These are phyloP conservation scores for Rousettus leschenaultii DNA, from an alignment of 2,113 vertebrate genomes.

Conservation along the genomic window DNA sequence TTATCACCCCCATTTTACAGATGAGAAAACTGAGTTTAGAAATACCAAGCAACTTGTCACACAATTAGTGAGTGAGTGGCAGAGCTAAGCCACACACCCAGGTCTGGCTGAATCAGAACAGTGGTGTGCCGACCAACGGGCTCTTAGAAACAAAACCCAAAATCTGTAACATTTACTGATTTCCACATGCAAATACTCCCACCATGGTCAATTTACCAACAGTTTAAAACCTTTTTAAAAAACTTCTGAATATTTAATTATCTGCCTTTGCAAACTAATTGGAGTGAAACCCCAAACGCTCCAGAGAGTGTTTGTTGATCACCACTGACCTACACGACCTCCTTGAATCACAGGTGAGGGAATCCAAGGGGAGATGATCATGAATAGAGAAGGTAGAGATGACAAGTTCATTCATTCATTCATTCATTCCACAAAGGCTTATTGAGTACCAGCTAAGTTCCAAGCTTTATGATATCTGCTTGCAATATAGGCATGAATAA, in stretches of 20 bases:
- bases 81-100: neutral
- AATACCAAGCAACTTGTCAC: neutral
- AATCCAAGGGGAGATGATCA: neutral
- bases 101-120: neutral
- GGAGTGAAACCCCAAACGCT: neutral
- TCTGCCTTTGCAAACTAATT: neutral
- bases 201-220: neutral
- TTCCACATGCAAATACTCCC: neutral
- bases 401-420: neutral
- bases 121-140: neutral
- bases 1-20: neutral
- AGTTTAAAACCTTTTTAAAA: slow-evolving; percentile 11
- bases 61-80: neutral
- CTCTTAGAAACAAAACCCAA: neutral
- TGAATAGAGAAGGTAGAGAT: neutral
- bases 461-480: neutral
- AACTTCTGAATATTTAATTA: neutral
- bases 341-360: neutral
- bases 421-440: neutral
- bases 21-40: neutral
- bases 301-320: neutral
- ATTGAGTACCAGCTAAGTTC: neutral
- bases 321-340: neutral
- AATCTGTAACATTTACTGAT: neutral
- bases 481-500: neutral